These are phyloP conservation scores for Argynnis bischoffii DNA, from an alignment of 2,888 invertebrate genomes.

Conservation along the genomic window DNA sequence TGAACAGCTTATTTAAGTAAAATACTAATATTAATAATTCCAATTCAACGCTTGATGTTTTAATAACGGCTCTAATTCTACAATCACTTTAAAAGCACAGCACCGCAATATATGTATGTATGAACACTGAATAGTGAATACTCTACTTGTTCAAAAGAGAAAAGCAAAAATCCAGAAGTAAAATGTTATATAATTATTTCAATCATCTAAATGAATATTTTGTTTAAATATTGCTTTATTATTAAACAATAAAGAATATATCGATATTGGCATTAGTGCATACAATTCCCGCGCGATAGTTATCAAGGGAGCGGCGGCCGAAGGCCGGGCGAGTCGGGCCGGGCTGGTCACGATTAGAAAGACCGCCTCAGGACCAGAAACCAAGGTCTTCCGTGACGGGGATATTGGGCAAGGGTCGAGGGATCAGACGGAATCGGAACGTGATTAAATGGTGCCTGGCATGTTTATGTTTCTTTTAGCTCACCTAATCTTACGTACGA, in stretches of 20 bases:
- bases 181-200: too few species aligned
- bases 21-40: too few species aligned
- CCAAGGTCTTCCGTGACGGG: conserved; percentile 74
- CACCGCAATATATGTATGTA: too few species aligned
- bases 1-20: too few species aligned
- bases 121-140: too few species aligned
- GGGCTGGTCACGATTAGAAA: conserved; percentile 73
- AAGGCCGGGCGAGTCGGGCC: conserved; percentile 56
- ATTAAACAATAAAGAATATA: conserved; percentile 14
- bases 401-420: conserved; percentile 64
- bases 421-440: conserved; percentile 63
- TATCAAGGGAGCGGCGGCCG: conserved; percentile 72
- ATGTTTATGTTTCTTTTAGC: background rate
- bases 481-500: too few species aligned
- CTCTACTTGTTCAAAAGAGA: background rate
- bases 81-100: too few species aligned
- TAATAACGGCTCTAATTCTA: too few species aligned
- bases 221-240: background rate
- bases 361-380: conserved; percentile 49
- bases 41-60: too few species aligned
- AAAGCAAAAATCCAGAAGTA: background rate
- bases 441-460: conserved; percentile 22
- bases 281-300: conserved; percentile 51
- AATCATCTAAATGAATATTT: background rate
- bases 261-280: conserved; percentile 28